Evolutionary conservation across 2,797 vertebrate genomes (phyloP).

Genomic region (Carapus acus): DNA sequence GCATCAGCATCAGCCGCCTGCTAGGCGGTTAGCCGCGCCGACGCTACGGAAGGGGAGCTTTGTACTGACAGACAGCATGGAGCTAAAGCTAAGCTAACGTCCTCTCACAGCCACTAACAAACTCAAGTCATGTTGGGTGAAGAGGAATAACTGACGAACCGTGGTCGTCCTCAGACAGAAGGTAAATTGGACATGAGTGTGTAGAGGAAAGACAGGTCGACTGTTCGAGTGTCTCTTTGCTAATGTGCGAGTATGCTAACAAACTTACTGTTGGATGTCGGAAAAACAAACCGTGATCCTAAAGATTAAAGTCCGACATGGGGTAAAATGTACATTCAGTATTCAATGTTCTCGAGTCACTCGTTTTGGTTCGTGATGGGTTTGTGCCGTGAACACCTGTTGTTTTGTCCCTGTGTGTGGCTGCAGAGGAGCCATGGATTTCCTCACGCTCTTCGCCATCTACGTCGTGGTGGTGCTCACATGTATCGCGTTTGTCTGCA

Average conservation of each 20-base stretch:
- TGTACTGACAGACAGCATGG: slow-evolving; percentile 27
- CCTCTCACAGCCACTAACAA: not conserved
- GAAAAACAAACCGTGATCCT: not conserved
- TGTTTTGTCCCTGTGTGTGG: slow-evolving; percentile 12
- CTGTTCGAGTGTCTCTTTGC: not conserved
- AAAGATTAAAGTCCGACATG: not conserved
- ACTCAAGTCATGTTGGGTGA: slow-evolving; percentile 18
- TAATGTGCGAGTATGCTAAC: slow-evolving; percentile 4
- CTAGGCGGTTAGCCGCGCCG: slow-evolving; percentile 20
- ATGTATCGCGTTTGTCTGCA: slow-evolving; percentile 68
- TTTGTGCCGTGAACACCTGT: slow-evolving; percentile 38
- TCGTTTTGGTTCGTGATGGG: not conserved
- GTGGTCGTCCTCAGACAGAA: slow-evolving; percentile 13
- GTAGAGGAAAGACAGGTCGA: not conserved
- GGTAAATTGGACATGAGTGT: slow-evolving; percentile 1
- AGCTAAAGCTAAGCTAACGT: not conserved
- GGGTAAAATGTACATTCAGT: not conserved
- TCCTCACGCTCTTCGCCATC: slow-evolving; percentile 80
- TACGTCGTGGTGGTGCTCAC: slow-evolving; percentile 76
- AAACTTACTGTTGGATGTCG: slow-evolving; percentile 20
- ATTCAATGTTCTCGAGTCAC: not conserved
- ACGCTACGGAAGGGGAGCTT: slow-evolving; percentile 62
- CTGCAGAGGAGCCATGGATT: slow-evolving; percentile 79
- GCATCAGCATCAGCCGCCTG: slow-evolving; percentile 14
- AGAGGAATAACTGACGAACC: slow-evolving; percentile 16